phyloP scores from a whole-genome alignment of 2,797 vertebrate species.

The Sebastes wilsoni region DNA sequence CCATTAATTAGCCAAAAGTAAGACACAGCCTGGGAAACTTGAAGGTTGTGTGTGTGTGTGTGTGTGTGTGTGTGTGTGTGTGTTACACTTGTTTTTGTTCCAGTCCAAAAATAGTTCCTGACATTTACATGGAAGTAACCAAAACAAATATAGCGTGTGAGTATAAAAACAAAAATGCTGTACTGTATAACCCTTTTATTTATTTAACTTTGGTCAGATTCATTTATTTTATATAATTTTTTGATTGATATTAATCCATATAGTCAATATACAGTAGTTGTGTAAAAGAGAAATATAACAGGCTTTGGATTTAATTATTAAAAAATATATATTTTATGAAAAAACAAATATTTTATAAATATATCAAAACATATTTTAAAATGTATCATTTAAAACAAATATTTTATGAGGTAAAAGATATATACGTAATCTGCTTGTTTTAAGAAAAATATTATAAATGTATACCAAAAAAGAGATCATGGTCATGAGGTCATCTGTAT shows the following conservation, averaged over 20 bases:
- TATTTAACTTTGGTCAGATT: neutral
- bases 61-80: neutral
- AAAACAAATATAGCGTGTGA: neutral
- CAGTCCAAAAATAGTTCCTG: neutral
- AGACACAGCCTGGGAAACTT: neutral
- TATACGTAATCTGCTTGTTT: neutral
- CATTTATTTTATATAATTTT: fast-evolving
- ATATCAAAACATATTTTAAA: too few relatives aligned
- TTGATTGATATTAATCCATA: neutral
- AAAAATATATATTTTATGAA: too few relatives aligned
- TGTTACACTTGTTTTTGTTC: neutral
- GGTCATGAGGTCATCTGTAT: neutral
- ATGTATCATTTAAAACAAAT: too few relatives aligned
- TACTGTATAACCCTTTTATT: neutral
- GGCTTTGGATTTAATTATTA: neutral
- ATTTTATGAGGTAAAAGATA: neutral
- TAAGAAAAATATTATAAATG: neutral
- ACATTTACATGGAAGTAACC: neutral
- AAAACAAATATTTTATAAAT: too few relatives aligned
- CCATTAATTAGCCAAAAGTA: neutral
- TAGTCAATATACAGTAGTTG: neutral
- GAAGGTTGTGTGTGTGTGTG: neutral
- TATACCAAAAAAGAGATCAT: neutral
- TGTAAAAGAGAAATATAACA: neutral
- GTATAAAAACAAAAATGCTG: neutral